Base-by-base conservation (phyloP, 2,888 invertebrate species). In the Agonopterix heracliana region DNA sequence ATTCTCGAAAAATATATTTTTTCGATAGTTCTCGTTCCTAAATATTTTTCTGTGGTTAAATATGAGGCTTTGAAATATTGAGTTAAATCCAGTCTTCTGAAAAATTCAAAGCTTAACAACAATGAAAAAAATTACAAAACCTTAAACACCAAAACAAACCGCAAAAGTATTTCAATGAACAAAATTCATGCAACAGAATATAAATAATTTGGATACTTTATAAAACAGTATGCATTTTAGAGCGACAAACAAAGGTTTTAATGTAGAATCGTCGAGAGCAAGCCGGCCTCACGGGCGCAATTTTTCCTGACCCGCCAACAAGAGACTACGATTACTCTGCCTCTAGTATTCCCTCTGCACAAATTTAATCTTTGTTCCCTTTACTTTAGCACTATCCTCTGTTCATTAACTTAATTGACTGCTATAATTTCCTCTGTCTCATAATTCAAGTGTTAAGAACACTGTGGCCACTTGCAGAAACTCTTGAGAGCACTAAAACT, bases 331-430 rank as follows among this genome's bases (percentile, higher is more conserved):
- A 64, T 66, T 68, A 65, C 59, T 64, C 43, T 55, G 53, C 57
- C 49, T 55, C 60, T 58, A 64, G 62, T 64, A 61, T 66, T 69
- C 65, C 66, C 68, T 47, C 54, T 54, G 54, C 59, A 56, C 58
- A 56, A 64, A 66, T 70, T 63, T 63, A 64, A 66, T 67, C 64
- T 64, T 60, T 60, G 57, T 66, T 60, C 51, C 50, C 59, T 52
- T 26, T 53, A 57, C 54, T 64, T 56, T 44, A 51, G 43, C 56
- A 54, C 53, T 51, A 51, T 55, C 56, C 52, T 57, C 55, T 56
- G 54, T 54, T 61, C 57, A 58, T 66, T 61, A 60, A 58, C 61
- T 64, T 61, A 57, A 62, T 61, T 46, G 55, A 55, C 47, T 51
- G 41, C 45, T 52, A 50, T 55, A 42, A 50, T 54, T 49, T 42